Conservation (phyloP, 2,113 vertebrate species). For the Oxyura jamaicensis region DNA sequence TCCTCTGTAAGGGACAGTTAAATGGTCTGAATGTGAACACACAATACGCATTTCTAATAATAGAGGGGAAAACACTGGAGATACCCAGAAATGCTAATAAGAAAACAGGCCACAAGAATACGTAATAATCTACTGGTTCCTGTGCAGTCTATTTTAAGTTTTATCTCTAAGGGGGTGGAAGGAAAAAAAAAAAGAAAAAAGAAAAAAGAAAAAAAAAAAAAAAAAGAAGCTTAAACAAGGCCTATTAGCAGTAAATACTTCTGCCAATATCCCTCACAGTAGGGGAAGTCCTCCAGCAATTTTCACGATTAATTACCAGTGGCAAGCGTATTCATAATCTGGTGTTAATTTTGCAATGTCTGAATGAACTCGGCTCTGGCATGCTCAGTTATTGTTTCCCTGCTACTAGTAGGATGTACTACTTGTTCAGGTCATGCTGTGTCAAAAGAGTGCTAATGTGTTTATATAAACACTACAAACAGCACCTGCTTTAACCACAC, state of each 20-base stretch:
- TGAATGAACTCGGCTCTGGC: slow-evolving; percentile 70
- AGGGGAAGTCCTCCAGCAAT: slow-evolving; percentile 72
- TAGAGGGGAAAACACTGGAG: neutral
- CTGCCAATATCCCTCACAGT: slow-evolving; percentile 81
- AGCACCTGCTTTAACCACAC: slow-evolving; percentile 66
- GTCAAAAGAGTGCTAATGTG: slow-evolving; percentile 74
- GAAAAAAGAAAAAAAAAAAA: neutral
- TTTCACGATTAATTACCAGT: slow-evolving; percentile 77
- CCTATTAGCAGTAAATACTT: slow-evolving; percentile 80
- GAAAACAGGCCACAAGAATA: neutral
- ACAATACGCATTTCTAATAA: neutral
- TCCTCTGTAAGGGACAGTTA: neutral
- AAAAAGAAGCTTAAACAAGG: slow-evolving; percentile 80
- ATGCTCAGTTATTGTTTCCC: slow-evolving; percentile 70
- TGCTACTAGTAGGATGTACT: slow-evolving; percentile 69
- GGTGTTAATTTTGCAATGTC: slow-evolving; percentile 82
- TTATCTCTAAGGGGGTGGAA: slow-evolving; percentile 59
- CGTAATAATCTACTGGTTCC: slow-evolving; percentile 39
- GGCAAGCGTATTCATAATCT: slow-evolving; percentile 80
- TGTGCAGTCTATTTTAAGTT: slow-evolving; percentile 63
- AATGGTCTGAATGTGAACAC: neutral
- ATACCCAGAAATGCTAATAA: slow-evolving; percentile 24
- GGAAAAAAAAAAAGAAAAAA: slow-evolving; percentile 33
- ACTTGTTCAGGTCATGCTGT: slow-evolving; percentile 69
- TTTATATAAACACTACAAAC: slow-evolving; percentile 68